A percentile compares a stretch with the other conserved stretches of the same genome.
These are phyloP conservation scores for Melinaea menophilus DNA, from an alignment of 2,888 invertebrate genomes.

Conservation along the genomic window DNA sequence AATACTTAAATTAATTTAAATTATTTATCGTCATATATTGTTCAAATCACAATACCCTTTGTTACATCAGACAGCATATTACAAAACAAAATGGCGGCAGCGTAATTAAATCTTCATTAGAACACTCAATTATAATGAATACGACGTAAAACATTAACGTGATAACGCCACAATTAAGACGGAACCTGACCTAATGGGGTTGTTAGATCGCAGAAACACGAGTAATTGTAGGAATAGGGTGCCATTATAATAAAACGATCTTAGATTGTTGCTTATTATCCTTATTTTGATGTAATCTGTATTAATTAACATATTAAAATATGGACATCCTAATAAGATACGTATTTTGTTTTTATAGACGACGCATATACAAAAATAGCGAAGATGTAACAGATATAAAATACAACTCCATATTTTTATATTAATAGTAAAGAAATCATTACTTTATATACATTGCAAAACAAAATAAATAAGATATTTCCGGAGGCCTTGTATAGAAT, in stretches of 20 bases:
- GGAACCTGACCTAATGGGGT: constrained; percentile 26
- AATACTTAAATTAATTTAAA: no score
- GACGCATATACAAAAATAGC: no score
- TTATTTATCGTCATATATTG: no score
- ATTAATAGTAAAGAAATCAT: background rate
- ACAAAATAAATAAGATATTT: background rate
- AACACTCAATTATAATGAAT: constrained; percentile 26
- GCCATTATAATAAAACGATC: constrained; percentile 17
- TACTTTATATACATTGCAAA: background rate
- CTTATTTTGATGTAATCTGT: background rate
- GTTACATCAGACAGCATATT: constrained; percentile 8
- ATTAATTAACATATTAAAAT: background rate
- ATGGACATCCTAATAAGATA: no score
- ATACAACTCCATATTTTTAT: no score
- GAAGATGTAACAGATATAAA: no score
- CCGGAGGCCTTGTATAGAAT: background rate
- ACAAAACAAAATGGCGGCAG: constrained; percentile 17
- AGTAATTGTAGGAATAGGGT: constrained; percentile 23
- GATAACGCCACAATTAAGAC: background rate
- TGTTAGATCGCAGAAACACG: constrained; percentile 21
- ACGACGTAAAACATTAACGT: constrained; percentile 15
- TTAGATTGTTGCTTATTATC: background rate
- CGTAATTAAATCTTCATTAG: constrained; percentile 26
- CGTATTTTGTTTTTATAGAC: no score
- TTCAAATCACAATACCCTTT: background rate